Conservation (phyloP, 2,797 vertebrate species). For the Percopsis omiscomaycus region DNA sequence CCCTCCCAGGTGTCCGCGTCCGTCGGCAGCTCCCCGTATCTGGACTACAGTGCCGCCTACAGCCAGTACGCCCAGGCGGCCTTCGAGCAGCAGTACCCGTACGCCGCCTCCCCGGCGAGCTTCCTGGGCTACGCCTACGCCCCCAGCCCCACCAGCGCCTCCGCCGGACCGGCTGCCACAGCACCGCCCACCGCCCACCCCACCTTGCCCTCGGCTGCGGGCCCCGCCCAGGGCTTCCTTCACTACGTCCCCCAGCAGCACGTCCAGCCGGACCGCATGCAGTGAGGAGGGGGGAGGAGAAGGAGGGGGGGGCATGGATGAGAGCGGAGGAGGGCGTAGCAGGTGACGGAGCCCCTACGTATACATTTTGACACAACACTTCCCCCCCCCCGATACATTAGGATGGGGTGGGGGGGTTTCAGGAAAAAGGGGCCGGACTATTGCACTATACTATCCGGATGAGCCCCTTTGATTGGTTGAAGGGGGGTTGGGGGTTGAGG, state of each 20-base stretch:
- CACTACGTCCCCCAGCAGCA: conserved; percentile 88
- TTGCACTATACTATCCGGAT: conserved; percentile 73
- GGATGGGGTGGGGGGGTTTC: conserved; percentile 39
- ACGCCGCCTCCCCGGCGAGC: conserved; percentile 84
- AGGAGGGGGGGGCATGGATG: neutral
- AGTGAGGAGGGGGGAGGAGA: conserved; percentile 70
- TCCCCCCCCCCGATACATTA: neutral
- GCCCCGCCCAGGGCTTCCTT: conserved; percentile 78
- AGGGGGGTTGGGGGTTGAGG: conserved; percentile 22
- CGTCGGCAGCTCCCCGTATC: conserved; percentile 84
- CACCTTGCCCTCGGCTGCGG: conserved; percentile 69
- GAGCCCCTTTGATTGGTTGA: conserved; percentile 50
- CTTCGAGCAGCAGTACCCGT: conserved; percentile 91
- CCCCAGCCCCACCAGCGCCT: conserved; percentile 65
- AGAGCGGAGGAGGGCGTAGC: conserved; percentile 4
- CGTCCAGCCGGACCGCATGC: conserved; percentile 92
- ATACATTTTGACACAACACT: conserved; percentile 34
- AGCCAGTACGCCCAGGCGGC: conserved; percentile 86
- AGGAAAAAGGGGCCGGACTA: conserved; percentile 67
- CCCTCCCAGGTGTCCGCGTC: conserved; percentile 85
- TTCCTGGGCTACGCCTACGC: conserved; percentile 86
- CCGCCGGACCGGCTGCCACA: conserved; percentile 49
- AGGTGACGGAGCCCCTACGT: conserved; percentile 11
- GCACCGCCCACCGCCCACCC: conserved; percentile 74
- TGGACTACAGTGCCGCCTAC: conserved; percentile 88